A percentile compares a stretch with the other conserved stretches of the same genome.
phyloP scores from a whole-genome alignment of 2,888 invertebrate genomes.

The Euphydryas editha region DNA sequence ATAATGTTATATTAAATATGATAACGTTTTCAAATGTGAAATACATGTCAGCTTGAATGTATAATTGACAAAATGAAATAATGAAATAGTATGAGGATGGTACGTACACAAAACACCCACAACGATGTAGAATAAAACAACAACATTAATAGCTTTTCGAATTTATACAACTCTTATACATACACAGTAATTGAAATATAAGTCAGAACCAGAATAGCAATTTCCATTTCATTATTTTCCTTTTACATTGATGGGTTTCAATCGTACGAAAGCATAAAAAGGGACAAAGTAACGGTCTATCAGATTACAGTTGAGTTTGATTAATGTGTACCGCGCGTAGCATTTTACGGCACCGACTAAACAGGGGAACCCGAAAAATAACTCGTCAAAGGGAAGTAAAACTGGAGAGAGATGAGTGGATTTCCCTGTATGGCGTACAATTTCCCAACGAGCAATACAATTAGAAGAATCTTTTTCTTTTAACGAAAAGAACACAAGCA shows the following conservation, averaged over 20 bases:
- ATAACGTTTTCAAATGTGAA: background rate
- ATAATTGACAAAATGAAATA: background rate
- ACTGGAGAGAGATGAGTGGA: slow-evolving; percentile 36
- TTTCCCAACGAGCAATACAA: slow-evolving; percentile 22
- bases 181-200: slow-evolving; percentile 27
- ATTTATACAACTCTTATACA: background rate
- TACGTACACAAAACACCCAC: background rate
- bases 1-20: background rate
- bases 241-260: slow-evolving; percentile 34
- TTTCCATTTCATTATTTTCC: slow-evolving; percentile 32
- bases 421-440: slow-evolving; percentile 32
- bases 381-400: slow-evolving; percentile 30
- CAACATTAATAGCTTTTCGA: background rate
- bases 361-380: slow-evolving; percentile 36
- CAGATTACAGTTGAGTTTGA: slow-evolving; percentile 49
- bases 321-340: slow-evolving; percentile 46
- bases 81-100: background rate
- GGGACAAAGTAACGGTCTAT: slow-evolving; percentile 46
- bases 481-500: background rate
- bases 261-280: slow-evolving; percentile 42
- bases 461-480: slow-evolving; percentile 5
- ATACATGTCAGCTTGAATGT: background rate
- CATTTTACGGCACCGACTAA: slow-evolving; percentile 41
- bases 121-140: background rate
- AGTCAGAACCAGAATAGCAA: slow-evolving; percentile 10